Evolutionary conservation across 2,797 vertebrate species (phyloP).

Genomic region (Alosa sapidissima): DNA sequence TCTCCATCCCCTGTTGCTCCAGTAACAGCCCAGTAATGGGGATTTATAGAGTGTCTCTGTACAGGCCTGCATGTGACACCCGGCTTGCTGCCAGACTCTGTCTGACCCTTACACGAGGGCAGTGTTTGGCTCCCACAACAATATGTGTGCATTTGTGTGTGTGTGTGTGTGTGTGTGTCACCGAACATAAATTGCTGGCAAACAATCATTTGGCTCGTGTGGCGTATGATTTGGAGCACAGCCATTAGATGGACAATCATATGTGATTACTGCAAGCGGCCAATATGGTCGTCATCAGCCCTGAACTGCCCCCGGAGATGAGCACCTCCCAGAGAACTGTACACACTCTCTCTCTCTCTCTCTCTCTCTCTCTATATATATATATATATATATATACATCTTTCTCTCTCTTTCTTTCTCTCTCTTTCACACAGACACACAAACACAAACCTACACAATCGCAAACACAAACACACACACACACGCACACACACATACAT

Average conservation of each 20-base stretch:
- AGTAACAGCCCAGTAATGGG: conserved; percentile 17
- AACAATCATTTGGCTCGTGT: neutral
- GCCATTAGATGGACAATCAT: conserved; percentile 16
- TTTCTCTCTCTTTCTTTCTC: no score
- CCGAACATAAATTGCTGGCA: neutral
- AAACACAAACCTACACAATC: neutral
- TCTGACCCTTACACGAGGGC: neutral
- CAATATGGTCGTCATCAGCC: neutral
- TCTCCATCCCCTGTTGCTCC: neutral
- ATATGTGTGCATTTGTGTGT: neutral
- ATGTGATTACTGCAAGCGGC: neutral
- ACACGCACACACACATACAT: neutral
- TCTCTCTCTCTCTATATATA: no score
- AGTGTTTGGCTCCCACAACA: neutral
- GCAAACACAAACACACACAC: no score
- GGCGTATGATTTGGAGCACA: neutral
- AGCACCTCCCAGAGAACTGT: neutral
- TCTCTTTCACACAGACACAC: neutral
- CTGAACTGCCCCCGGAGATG: neutral
- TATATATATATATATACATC: no score
- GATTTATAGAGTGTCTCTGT: conserved; percentile 1
- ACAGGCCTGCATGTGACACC: neutral
- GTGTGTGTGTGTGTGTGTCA: neutral
- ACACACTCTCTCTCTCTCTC: neutral
- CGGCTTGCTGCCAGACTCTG: neutral